phyloP scores from a whole-genome alignment of 2,113 vertebrate genomes.

The Connochaetes taurinus region DNA sequence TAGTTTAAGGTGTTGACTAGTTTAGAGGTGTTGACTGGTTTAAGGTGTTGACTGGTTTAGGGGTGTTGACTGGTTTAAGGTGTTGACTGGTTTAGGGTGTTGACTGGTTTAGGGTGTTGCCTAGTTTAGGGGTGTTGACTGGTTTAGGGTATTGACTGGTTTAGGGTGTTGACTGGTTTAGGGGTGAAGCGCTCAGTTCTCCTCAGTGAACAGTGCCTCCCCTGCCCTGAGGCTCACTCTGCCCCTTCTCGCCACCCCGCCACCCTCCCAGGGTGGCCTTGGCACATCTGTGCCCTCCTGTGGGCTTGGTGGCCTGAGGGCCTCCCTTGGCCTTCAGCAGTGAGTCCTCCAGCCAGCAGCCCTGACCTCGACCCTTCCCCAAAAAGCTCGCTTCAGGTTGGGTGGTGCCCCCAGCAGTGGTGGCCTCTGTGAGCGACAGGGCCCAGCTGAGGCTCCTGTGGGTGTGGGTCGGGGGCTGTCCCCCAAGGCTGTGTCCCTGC shows the following conservation, averaged over 20 bases:
- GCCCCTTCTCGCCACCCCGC: accelerated
- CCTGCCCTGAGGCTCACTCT: neutral
- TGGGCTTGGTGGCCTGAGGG: neutral
- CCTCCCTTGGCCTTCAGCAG: neutral
- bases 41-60: too few relatives aligned
- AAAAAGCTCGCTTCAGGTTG: neutral
- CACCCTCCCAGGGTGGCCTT: neutral
- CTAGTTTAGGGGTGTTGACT: too few relatives aligned
- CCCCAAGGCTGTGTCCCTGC: neutral
- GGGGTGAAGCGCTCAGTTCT: neutral
- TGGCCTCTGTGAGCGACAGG: neutral
- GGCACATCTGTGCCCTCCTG: neutral
- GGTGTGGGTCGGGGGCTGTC: accelerated
- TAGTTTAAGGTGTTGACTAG: too few relatives aligned
- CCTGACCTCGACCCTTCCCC: too few relatives aligned
- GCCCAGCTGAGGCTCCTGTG: neutral
- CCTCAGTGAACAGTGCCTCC: too few relatives aligned
- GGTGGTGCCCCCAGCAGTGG: too few relatives aligned
- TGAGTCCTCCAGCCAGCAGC: neutral
- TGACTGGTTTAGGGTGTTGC: too few relatives aligned
- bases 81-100: too few relatives aligned
- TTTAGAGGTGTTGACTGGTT: too few relatives aligned
- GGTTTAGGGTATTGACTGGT: too few relatives aligned
- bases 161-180: too few relatives aligned
- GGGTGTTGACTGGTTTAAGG: too few relatives aligned